Evolutionary conservation across 1,140 invertebrate species (phyloP).

Genomic region (Drosophila lini): DNA sequence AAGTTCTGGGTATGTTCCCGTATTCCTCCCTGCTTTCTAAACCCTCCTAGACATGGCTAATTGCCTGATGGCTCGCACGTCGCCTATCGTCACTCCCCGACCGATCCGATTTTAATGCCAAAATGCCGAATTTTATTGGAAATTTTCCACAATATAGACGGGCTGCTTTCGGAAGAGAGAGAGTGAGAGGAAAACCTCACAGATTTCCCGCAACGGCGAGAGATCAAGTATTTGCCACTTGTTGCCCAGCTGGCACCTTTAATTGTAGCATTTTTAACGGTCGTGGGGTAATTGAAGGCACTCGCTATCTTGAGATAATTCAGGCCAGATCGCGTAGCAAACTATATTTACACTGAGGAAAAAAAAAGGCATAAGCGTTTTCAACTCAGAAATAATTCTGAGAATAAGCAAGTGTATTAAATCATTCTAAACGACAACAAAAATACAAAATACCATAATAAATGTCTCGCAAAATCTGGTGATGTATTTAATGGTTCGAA

Average conservation of each 20-base stretch:
- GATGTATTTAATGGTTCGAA: neutral
- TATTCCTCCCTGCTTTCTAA: conserved; percentile 27
- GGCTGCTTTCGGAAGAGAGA: neutral
- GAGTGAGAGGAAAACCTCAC: neutral
- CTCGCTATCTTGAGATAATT: conserved; percentile 46
- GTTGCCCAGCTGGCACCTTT: conserved; percentile 43
- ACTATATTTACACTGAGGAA: conserved; percentile 24
- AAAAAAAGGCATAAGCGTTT: neutral
- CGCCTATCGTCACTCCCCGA: conserved; percentile 22
- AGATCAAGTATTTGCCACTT: conserved; percentile 34
- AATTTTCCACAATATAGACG: conserved; percentile 44
- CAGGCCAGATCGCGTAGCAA: conserved; percentile 23
- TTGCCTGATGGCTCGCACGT: conserved; percentile 57
- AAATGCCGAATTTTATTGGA: conserved; percentile 44
- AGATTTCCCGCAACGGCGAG: conserved; percentile 22
- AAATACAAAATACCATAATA: neutral
- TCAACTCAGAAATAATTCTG: neutral
- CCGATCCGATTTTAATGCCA: conserved; percentile 21
- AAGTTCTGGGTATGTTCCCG: conserved; percentile 28
- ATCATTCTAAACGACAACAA: neutral
- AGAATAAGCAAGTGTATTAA: neutral
- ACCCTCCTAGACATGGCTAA: conserved; percentile 55
- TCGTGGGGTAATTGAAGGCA: conserved; percentile 36
- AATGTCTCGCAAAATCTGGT: neutral
- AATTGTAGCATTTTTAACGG: conserved; percentile 42